Base-by-base conservation (phyloP, 2,888 invertebrate genomes). In the Xylocampa areola region DNA sequence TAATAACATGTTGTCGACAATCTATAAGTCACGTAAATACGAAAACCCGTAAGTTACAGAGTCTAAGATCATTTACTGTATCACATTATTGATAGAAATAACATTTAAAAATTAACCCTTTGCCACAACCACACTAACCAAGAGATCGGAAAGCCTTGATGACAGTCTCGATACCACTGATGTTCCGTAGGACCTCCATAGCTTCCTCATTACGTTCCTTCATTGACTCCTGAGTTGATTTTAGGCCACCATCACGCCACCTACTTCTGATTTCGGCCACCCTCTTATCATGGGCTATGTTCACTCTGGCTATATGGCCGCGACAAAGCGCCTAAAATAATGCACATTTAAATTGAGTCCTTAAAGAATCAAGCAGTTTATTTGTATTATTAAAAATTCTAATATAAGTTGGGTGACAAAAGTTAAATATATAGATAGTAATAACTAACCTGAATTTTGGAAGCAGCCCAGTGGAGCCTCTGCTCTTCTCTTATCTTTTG, bases 401-500 rank as follows among this genome's bases (percentile, higher is more conserved):
- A 5, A 29, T 41, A 0, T 14, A 30, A 19, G 6, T 32, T 8
- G 17, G 5, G 2, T 6, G 4, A 17, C 10, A 16, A 30, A 17
- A 30, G 10, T 27, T 16, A 14, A n/a, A 5, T 8, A 11, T 1
- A 23, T 3, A n/a, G 2, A 13, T 37, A 14, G 10, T 29, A 27
- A 14, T 36, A 32, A 37, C 27, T 33, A 79, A 95, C 95, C 94
- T 97, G 96, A 75, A 97, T 96, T 76, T 94, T 94, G 1, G 91
- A 91, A 8, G 95, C 96, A 3, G 96, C 96, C 63, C 89, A 90
- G 64, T 89, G 84, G 23, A 79, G 86, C 45, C 81, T 85, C 49
- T 87, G 79, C 39, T 93, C 82, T 71, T 92, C 92, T 68, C 84
- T 88, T 54, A 86, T 86, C 79, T 90, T 92, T 1, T 90, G 80